Evolutionary conservation across 2,113 vertebrate genomes (phyloP).

Genomic region (Vulpes vulpes): DNA sequence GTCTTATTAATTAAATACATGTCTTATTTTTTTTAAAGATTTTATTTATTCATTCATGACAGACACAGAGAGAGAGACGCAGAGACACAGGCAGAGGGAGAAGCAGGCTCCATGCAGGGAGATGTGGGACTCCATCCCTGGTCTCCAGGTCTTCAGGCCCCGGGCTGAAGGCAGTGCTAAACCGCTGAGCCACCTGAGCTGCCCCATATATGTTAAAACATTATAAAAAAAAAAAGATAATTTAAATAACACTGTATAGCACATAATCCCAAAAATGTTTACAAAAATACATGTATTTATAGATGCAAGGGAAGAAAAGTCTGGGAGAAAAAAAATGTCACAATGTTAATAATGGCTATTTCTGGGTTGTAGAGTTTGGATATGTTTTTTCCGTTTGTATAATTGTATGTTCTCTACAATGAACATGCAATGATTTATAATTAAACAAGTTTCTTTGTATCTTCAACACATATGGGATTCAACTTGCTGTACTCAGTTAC

Average conservation of each 20-base stretch:
- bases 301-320: conserved; percentile 18
- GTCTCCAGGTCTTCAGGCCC: too few relatives aligned
- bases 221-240: conserved; percentile 16
- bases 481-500: conserved; percentile 33
- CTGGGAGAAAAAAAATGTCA: conserved; percentile 28
- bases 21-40: not conserved
- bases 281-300: not conserved
- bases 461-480: conserved; percentile 42
- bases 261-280: not conserved
- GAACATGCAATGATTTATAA: conserved; percentile 53
- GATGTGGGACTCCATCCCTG: too few relatives aligned
- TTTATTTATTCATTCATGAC: too few relatives aligned
- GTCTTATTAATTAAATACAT: not conserved
- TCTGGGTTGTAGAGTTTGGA: not conserved
- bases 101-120: too few relatives aligned
- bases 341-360: conserved; percentile 50
- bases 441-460: conserved; percentile 70
- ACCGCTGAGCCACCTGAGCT: too few relatives aligned
- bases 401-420: conserved; percentile 36
- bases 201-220: not conserved
- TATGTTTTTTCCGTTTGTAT: conserved; percentile 22
- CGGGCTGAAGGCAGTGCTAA: too few relatives aligned
- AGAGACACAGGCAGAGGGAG: too few relatives aligned
- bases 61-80: too few relatives aligned
- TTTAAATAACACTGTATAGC: not conserved